A percentile compares a stretch with the other conserved stretches of the same genome.
Conservation (phyloP, 2,888 invertebrate genomes). For the Trypoxylon attenuatum region DNA sequence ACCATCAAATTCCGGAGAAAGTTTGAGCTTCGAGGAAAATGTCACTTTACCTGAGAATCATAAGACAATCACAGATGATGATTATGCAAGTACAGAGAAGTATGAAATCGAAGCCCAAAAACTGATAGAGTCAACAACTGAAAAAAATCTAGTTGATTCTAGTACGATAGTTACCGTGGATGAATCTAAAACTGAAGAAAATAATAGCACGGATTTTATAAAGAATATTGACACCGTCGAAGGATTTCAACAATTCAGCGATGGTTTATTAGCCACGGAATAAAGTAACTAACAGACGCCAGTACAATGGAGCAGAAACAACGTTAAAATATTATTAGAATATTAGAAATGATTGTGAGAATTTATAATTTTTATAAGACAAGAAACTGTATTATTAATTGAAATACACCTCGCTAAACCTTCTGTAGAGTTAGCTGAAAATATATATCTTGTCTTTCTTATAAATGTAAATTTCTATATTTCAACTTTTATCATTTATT, state of each 20-base stretch:
- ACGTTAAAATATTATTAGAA: too few species aligned
- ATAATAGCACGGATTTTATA: conserved; percentile 2
- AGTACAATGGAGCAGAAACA: too few species aligned
- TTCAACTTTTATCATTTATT: too few species aligned
- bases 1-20: neutral
- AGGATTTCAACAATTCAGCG: conserved; percentile 63
- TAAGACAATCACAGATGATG: conserved; percentile 34
- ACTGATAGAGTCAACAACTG: conserved; percentile 31
- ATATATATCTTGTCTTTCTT: too few species aligned
- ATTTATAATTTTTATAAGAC: too few species aligned
- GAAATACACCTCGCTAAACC: too few species aligned
- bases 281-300: too few species aligned
- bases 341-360: too few species aligned
- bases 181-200: conserved; percentile 5
- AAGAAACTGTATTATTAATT: too few species aligned
- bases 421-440: too few species aligned
- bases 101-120: conserved; percentile 41
- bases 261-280: conserved; percentile 56
- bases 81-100: conserved; percentile 44
- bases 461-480: too few species aligned
- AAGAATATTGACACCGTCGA: conserved; percentile 61
- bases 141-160: conserved; percentile 23
- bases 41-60: conserved; percentile 29
- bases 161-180: conserved; percentile 10
- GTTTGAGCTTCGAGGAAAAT: neutral